phyloP scores from a whole-genome alignment of 2,113 vertebrate genomes.

The Galemys pyrenaicus region DNA sequence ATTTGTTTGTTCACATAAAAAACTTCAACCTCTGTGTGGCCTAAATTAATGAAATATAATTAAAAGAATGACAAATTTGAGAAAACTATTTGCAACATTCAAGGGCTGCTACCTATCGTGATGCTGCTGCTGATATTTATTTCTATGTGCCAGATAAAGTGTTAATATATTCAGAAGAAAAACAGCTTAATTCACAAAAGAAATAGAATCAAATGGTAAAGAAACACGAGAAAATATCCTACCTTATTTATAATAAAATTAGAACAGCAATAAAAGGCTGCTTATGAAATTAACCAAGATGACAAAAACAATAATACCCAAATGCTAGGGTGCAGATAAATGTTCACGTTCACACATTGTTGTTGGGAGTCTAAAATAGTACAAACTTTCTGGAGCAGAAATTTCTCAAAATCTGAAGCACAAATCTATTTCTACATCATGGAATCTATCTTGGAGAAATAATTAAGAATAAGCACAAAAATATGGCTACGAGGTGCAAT shows the following conservation, averaged over 20 bases:
- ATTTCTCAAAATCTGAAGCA: slow-evolving; percentile 38
- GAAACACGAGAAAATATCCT: background rate
- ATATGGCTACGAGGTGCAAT: background rate
- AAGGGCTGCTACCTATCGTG: background rate
- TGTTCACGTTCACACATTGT: background rate
- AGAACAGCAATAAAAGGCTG: slow-evolving; percentile 19
- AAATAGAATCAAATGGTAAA: slow-evolving; percentile 26
- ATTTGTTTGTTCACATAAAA: slow-evolving; percentile 14
- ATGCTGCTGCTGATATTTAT: background rate
- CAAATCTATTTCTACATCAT: background rate
- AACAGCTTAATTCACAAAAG: slow-evolving; percentile 17
- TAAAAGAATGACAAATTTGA: slow-evolving; percentile 33
- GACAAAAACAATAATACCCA: slow-evolving; percentile 16
- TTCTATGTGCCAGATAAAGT: background rate
- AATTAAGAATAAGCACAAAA: slow-evolving; percentile 37
- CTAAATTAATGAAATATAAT: slow-evolving; percentile 49
- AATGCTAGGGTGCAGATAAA: background rate
- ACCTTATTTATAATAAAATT: slow-evolving; percentile 52
- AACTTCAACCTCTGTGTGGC: background rate
- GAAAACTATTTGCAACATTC: background rate
- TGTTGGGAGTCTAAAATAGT: slow-evolving; percentile 19
- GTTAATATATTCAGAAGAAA: background rate
- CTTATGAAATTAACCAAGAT: slow-evolving; percentile 40
- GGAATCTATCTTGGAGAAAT: slow-evolving; percentile 28
- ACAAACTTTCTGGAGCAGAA: background rate